phyloP scores from a whole-genome alignment of 1,140 invertebrate species.

The Augochlora pura region DNA sequence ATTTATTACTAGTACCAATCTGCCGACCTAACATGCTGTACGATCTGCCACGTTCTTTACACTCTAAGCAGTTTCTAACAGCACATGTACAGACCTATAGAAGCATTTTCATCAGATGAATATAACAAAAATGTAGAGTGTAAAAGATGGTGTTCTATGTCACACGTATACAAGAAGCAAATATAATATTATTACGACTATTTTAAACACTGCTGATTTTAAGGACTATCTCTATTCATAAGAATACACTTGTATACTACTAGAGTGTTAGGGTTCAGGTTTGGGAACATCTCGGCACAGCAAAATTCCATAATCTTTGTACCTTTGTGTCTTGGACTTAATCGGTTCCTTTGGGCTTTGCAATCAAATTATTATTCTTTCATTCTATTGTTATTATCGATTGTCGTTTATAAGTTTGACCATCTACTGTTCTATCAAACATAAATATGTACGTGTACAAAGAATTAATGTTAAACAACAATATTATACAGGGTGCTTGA shows the following conservation, averaged over 20 bases:
- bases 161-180: slow-evolving; percentile 26
- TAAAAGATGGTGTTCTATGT: slow-evolving; percentile 45
- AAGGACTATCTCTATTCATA: slow-evolving; percentile 34
- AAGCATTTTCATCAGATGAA: slow-evolving; percentile 77
- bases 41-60: slow-evolving; percentile 93
- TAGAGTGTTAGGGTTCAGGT: background rate
- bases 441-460: background rate
- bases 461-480: background rate
- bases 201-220: slow-evolving; percentile 34
- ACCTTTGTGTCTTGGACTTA: background rate
- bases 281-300: background rate
- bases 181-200: slow-evolving; percentile 40
- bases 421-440: slow-evolving; percentile 2
- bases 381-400: background rate
- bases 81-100: slow-evolving; percentile 97
- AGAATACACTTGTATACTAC: slow-evolving; percentile 23
- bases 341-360: background rate
- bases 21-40: slow-evolving; percentile 81
- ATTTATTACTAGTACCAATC: slow-evolving; percentile 81
- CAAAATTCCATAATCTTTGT: background rate
- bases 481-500: background rate
- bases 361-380: background rate
- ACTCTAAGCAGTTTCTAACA: slow-evolving; percentile 98
- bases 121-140: slow-evolving; percentile 66
- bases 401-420: background rate